phyloP scores from a whole-genome alignment of 2,888 invertebrate genomes.

The Spialia ferax region DNA sequence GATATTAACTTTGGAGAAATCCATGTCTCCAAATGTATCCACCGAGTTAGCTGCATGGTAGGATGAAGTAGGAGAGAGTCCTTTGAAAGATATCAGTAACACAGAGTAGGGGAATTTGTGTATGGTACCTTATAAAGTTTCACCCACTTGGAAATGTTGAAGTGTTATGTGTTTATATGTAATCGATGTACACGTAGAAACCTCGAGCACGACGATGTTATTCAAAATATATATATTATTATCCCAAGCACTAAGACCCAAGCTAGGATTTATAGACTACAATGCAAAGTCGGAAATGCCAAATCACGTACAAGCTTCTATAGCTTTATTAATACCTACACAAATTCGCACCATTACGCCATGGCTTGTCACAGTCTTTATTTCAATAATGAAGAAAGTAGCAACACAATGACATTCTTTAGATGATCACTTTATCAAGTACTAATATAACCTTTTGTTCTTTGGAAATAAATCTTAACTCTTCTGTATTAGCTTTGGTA shows the following conservation, averaged over 20 bases:
- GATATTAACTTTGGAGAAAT: slow-evolving; percentile 8
- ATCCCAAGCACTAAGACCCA: slow-evolving; percentile 52
- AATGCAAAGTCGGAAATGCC: slow-evolving; percentile 38
- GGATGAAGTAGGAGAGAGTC: slow-evolving; percentile 58
- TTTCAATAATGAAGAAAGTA: slow-evolving; percentile 6
- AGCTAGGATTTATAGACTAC: slow-evolving; percentile 42
- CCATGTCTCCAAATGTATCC: slow-evolving; percentile 42
- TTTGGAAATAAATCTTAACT: not conserved
- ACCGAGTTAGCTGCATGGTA: slow-evolving; percentile 74
- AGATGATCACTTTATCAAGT: slow-evolving; percentile 9
- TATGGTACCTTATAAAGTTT: slow-evolving; percentile 87
- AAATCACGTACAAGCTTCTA: slow-evolving; percentile 45
- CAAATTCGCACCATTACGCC: slow-evolving; percentile 75
- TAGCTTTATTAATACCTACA: slow-evolving; percentile 83
- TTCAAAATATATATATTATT: slow-evolving; percentile 35
- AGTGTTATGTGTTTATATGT: slow-evolving; percentile 70
- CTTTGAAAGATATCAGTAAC: slow-evolving; percentile 54
- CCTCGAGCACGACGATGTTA: slow-evolving; percentile 51
- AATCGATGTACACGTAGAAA: slow-evolving; percentile 74
- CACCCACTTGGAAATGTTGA: slow-evolving; percentile 76
- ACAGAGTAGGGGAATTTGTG: slow-evolving; percentile 82
- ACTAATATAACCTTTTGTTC: slow-evolving; percentile 8
- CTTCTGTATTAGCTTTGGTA: slow-evolving; percentile 12
- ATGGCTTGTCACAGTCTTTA: slow-evolving; percentile 29
- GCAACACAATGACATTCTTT: slow-evolving; percentile 6